phyloP scores from a whole-genome alignment of 2,113 vertebrate genomes.

The Delphinapterus leucas region DNA sequence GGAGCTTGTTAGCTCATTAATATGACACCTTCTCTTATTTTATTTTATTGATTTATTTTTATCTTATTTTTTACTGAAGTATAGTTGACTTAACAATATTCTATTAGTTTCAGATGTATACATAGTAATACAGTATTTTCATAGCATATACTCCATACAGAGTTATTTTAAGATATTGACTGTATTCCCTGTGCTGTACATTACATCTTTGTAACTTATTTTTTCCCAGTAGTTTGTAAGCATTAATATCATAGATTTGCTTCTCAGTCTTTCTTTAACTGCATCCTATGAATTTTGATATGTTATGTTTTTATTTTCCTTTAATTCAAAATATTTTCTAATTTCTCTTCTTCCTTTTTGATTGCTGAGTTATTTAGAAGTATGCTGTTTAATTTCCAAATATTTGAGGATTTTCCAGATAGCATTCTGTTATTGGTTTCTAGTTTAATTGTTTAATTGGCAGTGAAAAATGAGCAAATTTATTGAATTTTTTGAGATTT shows the following conservation, averaged over 20 bases:
- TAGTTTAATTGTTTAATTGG: neutral
- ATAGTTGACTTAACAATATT: neutral
- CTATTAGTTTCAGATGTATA: neutral
- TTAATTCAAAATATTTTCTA: neutral
- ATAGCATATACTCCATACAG: neutral
- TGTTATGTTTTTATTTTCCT: neutral
- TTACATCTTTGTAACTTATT: neutral
- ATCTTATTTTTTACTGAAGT: neutral
- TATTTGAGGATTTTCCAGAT: neutral
- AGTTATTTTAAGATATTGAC: neutral
- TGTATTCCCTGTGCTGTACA: neutral
- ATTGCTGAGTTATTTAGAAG: neutral
- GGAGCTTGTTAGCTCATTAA: neutral
- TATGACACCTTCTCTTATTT: neutral
- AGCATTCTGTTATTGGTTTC: neutral
- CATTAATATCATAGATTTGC: neutral
- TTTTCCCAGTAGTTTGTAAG: neutral
- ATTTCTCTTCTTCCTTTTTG: neutral
- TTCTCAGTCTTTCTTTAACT: neutral
- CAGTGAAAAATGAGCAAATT: neutral
- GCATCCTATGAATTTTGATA: neutral
- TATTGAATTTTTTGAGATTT: neutral
- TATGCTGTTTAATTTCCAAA: neutral
- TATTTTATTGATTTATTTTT: neutral
- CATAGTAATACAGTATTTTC: neutral